Evolutionary conservation across 2,888 invertebrate genomes (phyloP), one percentile per base, ranked within the genome.

Genomic region (Spodoptera exigua): DNA sequence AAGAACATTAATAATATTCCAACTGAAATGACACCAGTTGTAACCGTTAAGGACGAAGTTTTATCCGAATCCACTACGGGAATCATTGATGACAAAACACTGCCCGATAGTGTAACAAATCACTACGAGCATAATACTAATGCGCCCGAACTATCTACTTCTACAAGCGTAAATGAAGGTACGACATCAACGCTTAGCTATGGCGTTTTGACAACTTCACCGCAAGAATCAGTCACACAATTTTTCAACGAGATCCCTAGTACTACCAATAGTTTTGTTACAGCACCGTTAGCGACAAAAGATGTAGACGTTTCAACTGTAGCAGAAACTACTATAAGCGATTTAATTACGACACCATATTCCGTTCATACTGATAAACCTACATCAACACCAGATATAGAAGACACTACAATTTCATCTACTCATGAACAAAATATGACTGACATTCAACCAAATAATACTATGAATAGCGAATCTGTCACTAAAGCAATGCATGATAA

Each of bases 321-420:
- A 27, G 27, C 27, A 9, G 27, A 9, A 14, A 51, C 18, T 7
- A 11, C 36, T n/a, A 41, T 49, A 41, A 45, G 11, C 14, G 32
- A 5, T n/a, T 49, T 16, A 17, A 54, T 32, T 36, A 27, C 7
- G 27, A 27, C 27, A 27, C 27, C 44, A 17, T 41, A 37, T 37
- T 52, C 18, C 32, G 39, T 9, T 39, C 3, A 36, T 47, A 36
- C 16, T 21, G 41, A 56, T 37, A 48, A 17, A 21, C 40, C 48
- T 57, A 56, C 48, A 32, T 44, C 49, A 52, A 35, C 16, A 21
- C 14, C 37, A 14, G 9, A 13, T 14, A 66, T 48, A 35, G 52
- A 66, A 16, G 41, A 44, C 7, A 41, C 40, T 39, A 61, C 57
- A 14, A 36, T 34, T 14, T 43, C 40, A 32, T 40, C n/a, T 14